These are phyloP conservation scores for Sebastolobus alascanus DNA, from an alignment of 2,797 vertebrate genomes.

Conservation along the genomic window DNA sequence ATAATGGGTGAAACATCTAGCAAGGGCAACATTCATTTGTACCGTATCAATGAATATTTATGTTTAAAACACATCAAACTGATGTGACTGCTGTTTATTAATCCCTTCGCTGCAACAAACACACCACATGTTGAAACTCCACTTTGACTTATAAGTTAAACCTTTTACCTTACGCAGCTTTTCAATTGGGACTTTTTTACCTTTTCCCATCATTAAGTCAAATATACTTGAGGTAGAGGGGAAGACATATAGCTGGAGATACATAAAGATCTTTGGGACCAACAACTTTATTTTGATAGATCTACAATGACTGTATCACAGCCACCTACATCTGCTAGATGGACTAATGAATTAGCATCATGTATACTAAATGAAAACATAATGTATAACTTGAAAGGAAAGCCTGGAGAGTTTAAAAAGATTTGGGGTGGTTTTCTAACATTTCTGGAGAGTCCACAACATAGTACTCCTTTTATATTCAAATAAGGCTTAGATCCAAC, in stretches of 20 bases:
- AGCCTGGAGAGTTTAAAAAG: not conserved
- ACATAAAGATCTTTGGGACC: not conserved
- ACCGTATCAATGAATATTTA: constrained; percentile 4
- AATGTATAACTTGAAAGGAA: not conserved
- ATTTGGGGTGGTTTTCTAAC: not conserved
- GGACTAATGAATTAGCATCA: too few relatives aligned
- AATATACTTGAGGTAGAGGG: not conserved
- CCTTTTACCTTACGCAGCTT: not conserved
- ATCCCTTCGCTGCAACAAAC: not conserved
- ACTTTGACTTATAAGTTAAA: not conserved
- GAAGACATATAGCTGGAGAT: not conserved
- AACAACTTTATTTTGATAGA: not conserved
- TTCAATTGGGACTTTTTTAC: not conserved
- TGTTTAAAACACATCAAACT: not conserved
- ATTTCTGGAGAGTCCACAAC: not conserved
- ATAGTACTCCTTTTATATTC: not conserved
- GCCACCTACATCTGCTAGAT: not conserved
- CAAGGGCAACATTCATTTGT: constrained; percentile 42
- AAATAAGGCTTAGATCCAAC: not conserved
- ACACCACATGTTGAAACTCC: not conserved
- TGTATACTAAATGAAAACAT: not conserved
- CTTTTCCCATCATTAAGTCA: not conserved
- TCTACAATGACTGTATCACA: not conserved
- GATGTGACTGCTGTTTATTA: not conserved
- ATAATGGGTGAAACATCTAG: constrained; percentile 1